These are phyloP conservation scores for Penelope pileata DNA, from an alignment of 2,113 vertebrate genomes.

Conservation along the genomic window DNA sequence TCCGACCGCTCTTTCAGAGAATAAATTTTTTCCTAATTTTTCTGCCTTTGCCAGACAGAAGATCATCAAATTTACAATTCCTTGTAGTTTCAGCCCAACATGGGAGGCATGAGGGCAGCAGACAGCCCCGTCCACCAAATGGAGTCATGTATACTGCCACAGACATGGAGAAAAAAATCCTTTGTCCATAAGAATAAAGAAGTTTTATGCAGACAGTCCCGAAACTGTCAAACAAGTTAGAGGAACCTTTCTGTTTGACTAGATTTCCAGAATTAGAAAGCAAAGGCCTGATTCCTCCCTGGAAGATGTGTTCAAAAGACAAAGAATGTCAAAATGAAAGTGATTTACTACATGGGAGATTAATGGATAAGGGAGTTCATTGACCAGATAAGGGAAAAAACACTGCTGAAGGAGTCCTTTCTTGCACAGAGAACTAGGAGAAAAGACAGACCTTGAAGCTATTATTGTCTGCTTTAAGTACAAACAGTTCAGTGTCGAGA, in stretches of 20 bases:
- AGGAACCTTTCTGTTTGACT: neutral
- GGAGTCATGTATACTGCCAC: neutral
- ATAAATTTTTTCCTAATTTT: too few relatives aligned
- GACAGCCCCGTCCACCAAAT: neutral
- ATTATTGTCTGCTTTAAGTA: slow-evolving; percentile 17
- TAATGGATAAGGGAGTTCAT: slow-evolving; percentile 7
- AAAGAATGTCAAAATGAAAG: slow-evolving; percentile 41
- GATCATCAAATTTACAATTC: neutral
- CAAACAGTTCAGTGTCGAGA: neutral
- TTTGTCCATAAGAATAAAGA: neutral
- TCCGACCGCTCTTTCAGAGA: too few relatives aligned
- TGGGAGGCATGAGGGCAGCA: neutral
- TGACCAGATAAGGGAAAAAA: neutral
- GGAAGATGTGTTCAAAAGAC: slow-evolving; percentile 26
- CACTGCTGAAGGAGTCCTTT: neutral
- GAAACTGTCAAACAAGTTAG: neutral
- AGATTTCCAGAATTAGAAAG: slow-evolving; percentile 22
- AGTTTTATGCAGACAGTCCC: neutral
- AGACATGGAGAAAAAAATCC: neutral
- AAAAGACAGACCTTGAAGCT: slow-evolving; percentile 4
- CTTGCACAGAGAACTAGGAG: neutral
- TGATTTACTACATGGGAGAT: neutral
- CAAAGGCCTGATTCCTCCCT: neutral
- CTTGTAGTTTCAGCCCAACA: neutral
- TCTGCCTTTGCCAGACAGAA: neutral